A percentile compares a stretch with the other conserved stretches of the same genome.
These are phyloP conservation scores for Oryzias celebensis DNA, from an alignment of 2,113 vertebrate genomes.

Conservation along the genomic window DNA sequence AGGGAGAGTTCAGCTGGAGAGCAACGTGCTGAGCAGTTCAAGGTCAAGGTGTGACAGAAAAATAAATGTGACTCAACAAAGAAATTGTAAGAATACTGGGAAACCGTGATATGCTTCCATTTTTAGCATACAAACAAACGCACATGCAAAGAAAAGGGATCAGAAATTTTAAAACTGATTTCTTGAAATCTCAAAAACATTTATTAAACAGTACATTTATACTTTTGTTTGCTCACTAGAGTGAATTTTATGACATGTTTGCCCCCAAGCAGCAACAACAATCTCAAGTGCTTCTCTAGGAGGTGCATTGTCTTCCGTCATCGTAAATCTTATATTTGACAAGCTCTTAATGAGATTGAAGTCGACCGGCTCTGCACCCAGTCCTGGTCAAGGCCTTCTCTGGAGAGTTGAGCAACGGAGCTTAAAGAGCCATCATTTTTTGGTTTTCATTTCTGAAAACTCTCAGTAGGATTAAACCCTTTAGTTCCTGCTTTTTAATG, in stretches of 20 bases:
- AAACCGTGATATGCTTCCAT: background rate
- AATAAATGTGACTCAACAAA: conserved; percentile 8
- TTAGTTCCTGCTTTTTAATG: background rate
- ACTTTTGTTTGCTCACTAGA: background rate
- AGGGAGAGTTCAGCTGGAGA: background rate
- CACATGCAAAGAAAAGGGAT: too few relatives aligned
- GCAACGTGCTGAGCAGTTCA: conserved; percentile 7
- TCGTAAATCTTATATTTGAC: background rate
- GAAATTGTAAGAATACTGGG: conserved; percentile 15
- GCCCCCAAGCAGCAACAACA: background rate
- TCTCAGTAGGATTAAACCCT: background rate
- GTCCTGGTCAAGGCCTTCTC: background rate
- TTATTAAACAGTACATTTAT: background rate
- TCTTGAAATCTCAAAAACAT: too few relatives aligned
- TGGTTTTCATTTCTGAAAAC: background rate
- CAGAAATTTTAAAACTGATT: too few relatives aligned
- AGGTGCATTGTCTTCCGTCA: background rate
- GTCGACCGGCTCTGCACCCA: background rate
- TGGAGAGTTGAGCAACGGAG: background rate
- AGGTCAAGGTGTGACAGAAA: conserved; percentile 30
- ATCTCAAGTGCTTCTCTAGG: background rate
- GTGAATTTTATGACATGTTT: background rate
- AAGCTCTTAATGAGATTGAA: conserved; percentile 14
- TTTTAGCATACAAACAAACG: conserved; percentile 20
- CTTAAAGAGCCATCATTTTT: too few relatives aligned